Evolutionary conservation across 1,140 invertebrate genomes (phyloP), one percentile per base, ranked within the genome.

Genomic region (Drosophila kohkoa): DNA sequence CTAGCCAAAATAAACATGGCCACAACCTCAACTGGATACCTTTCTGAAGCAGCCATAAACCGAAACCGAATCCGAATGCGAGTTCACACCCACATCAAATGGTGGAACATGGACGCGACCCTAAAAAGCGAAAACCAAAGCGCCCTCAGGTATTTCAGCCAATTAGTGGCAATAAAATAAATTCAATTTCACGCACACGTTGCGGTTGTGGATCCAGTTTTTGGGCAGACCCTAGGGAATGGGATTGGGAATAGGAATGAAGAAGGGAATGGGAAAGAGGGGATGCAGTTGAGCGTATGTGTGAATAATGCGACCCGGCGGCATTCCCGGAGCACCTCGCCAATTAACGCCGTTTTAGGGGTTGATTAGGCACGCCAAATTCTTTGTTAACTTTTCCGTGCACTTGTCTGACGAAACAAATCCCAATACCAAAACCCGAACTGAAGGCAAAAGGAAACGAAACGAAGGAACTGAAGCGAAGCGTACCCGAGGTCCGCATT

Each of bases 111-210:
- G 20, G 20, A 25, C 32, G 15, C 13, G 16, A 48, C 45, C 45
- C 35, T 11, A 16, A 57, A 66, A 55, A 49, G 46, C 62, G 13
- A 57, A 66, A 59, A 49, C 51, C 62, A 28, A 52, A 75, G 76
- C 55, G 63, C 75, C 82, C 82, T 90, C 88, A 81, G 87, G 88
- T 90, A 87, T 90, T 83, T 85, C 68, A 91, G 80, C 90, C 90
- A 91, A 91, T 91, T 91, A 91, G 86, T 79, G 86, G 90, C 82
- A 91, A 91, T 82, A 89, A 91, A 91, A 91, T 91, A 91, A 91
- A 91, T 91, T 91, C 82, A 76, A 88, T 90, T 91, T 91, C 51
- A 82, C 73, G 79, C 85, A 85, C 78, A 72, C 77, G 62, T 43
- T 76, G 74, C 60, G 68, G 74, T 73, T 66, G 20, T 25, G 48